phyloP scores from a whole-genome alignment of 2,113 vertebrate genomes.

The Glaucidium brasilianum region DNA sequence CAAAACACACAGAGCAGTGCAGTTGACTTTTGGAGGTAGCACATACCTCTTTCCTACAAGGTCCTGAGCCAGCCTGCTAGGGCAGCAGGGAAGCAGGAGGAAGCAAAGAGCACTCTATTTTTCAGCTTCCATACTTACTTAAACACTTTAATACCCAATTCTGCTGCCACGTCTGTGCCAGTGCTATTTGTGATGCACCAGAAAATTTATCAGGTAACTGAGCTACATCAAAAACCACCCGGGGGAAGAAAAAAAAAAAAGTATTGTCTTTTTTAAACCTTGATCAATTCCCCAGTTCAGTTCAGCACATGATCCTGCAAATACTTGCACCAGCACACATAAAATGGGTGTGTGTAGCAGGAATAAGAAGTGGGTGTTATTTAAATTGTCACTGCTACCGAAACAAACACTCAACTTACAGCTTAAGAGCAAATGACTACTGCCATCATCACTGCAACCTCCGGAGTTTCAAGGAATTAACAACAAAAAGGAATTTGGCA shows the following conservation, averaged over 20 bases:
- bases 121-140: neutral
- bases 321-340: neutral
- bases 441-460: neutral
- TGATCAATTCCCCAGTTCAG: neutral
- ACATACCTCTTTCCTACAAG: neutral
- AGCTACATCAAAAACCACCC: neutral
- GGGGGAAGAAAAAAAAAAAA: neutral
- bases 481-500: neutral
- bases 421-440: neutral
- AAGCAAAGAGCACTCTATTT: neutral
- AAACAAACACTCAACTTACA: slow-evolving; percentile 52
- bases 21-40: neutral
- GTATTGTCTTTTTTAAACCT: neutral
- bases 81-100: neutral
- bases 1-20: neutral
- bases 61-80: neutral
- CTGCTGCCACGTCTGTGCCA: neutral
- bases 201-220: neutral
- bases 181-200: neutral
- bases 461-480: slow-evolving; percentile 4
- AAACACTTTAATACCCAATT: neutral
- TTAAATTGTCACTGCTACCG: slow-evolving; percentile 1
- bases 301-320: neutral
- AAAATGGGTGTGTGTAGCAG: neutral
- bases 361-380: slow-evolving; percentile 16